Percentiles rank a stretch among this genome's conserved stretches.
Evolutionary conservation across 2,888 invertebrate genomes (phyloP).

Genomic region (Ptychoptera albimana): DNA sequence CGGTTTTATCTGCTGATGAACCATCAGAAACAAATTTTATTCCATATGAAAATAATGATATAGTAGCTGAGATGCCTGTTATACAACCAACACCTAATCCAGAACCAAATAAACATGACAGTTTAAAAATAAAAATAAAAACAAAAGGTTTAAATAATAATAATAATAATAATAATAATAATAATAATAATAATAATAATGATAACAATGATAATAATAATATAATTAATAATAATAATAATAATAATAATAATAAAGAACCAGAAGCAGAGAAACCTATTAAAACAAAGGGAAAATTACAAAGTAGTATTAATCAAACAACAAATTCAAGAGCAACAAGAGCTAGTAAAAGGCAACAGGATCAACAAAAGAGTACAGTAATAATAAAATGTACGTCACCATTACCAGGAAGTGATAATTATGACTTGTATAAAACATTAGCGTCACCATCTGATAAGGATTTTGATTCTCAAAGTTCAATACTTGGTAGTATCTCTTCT

Average conservation of each 20-base stretch:
- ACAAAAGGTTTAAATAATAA: constrained; percentile 26
- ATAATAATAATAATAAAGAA: not conserved
- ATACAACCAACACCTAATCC: constrained; percentile 3
- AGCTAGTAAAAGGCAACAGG: constrained; percentile 33
- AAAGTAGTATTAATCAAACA: not conserved
- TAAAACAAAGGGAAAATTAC: not conserved
- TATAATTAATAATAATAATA: not conserved
- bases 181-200: constrained; percentile 2
- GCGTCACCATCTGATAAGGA: constrained; percentile 34
- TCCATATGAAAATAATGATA: not conserved
- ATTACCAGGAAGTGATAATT: constrained; percentile 33
- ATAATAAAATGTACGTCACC: constrained; percentile 30
- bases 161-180: not conserved
- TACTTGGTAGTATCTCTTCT: constrained; percentile 29
- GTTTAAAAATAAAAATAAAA: constrained; percentile 18
- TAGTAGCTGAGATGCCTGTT: not conserved
- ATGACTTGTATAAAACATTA: constrained; percentile 36
- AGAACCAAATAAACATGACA: constrained; percentile 2
- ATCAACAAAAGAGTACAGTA: constrained; percentile 4
- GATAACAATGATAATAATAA: constrained; percentile 1
- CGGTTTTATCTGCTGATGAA: constrained; percentile 9
- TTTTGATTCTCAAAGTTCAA: constrained; percentile 29
- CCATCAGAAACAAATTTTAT: not conserved
- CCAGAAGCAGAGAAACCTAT: constrained; percentile 1
- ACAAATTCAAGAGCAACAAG: constrained; percentile 8